Base-by-base conservation (phyloP, 2,797 vertebrate species). In the Neosalanx taihuensis region DNA sequence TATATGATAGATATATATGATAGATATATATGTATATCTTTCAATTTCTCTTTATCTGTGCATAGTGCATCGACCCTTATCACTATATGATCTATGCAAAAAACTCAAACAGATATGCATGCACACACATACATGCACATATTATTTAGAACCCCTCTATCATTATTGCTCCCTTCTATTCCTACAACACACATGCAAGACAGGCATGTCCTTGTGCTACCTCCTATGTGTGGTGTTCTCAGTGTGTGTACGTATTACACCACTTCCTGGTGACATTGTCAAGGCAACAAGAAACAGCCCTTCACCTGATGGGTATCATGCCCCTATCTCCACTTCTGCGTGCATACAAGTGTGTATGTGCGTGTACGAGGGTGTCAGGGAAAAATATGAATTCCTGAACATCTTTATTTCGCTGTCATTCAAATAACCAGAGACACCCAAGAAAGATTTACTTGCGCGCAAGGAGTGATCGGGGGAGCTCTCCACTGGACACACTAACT, bases 181-280 rank as follows among this genome's bases (percentile, higher is more conserved):
- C 57, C 17, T 26, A 59, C 57, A 59, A 60, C 12, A 17, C n/a
- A 66, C n/a, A 49, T 10, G 15, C 37, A 64, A 64, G 49, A 79
- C 75, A 79, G 65, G 72, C 73, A 29, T 6, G 31, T 74, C 51
- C 71, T 77, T 81, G 72, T 63, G 46, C 26, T n/a, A 30, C n/a
- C 66, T 70, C 41, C 51, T 37, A 74, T 33, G 73, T 7, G 41
- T 30, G 70, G 15, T 23, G 63, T 17, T 68, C 31, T 72, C 49
- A 59, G 59, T 29, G 31, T 69, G 37, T 41, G 37, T 41, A 10
- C 12, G 37, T 70, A 75, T 68, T 51, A 71, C 30, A 35, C 61
- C 75, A 59, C 17, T 2, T 70, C 74, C 72, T 69, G 69, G 67
- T 71, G 62, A 15, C 26, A 65, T 57, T 75, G 72, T 74, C 64